Conservation (phyloP, 2,888 invertebrate genomes). For the Aphodius granarius region DNA sequence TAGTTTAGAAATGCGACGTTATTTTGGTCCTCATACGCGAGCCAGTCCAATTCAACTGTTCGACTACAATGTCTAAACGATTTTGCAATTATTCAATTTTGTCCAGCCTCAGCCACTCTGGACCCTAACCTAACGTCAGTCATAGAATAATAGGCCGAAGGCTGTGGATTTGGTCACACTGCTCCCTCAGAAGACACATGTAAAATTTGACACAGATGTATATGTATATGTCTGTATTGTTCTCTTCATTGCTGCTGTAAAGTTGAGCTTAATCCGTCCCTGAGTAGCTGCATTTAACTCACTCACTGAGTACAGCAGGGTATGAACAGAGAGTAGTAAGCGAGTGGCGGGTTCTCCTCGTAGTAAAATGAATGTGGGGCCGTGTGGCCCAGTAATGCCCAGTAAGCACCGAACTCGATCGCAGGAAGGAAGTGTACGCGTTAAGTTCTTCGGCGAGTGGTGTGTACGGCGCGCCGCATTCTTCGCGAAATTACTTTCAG, state of each 20-base stretch:
- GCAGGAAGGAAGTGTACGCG: constrained; percentile 19
- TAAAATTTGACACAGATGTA: too few species aligned
- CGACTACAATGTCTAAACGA: too few species aligned
- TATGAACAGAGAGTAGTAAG: constrained; percentile 7
- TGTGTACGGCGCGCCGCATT: constrained; percentile 6
- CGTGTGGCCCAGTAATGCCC: constrained; percentile 17
- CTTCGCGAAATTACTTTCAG: neutral
- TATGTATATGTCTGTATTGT: too few species aligned
- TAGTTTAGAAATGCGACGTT: too few species aligned
- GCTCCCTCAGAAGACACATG: too few species aligned
- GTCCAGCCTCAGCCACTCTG: too few species aligned
- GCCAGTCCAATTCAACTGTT: too few species aligned
- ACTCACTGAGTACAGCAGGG: constrained; percentile 1
- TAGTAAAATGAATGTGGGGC: constrained; percentile 22
- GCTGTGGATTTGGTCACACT: too few species aligned
- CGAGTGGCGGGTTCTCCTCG: constrained; percentile 15
- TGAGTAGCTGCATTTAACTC: constrained; percentile 18
- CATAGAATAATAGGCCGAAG: too few species aligned
- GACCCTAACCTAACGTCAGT: too few species aligned
- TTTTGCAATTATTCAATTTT: too few species aligned
- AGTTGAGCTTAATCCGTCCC: constrained; percentile 1
- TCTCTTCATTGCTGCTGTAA: neutral
- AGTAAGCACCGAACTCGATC: constrained; percentile 17
- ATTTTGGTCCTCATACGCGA: too few species aligned
- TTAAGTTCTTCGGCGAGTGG: constrained; percentile 4